Percentiles rank a stretch among this genome's conserved stretches.
These are phyloP conservation scores for Bungarus multicinctus DNA, from an alignment of 2,113 vertebrate genomes.

Conservation along the genomic window DNA sequence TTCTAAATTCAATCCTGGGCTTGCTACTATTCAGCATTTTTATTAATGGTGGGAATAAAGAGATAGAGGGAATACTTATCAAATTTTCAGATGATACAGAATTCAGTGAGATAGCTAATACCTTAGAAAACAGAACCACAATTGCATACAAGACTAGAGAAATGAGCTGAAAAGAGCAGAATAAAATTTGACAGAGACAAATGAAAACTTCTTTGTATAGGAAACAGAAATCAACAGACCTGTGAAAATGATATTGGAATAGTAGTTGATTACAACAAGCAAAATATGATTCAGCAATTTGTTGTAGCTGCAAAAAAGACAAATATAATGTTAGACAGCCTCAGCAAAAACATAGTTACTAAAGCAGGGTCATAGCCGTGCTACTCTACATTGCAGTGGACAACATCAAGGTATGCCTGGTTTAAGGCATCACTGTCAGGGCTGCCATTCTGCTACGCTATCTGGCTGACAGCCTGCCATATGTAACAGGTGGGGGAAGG, in stretches of 20 bases:
- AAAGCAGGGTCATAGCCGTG: background rate
- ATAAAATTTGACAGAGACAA: background rate
- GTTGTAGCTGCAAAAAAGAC: background rate
- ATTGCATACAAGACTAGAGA: background rate
- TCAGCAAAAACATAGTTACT: background rate
- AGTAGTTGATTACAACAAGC: background rate
- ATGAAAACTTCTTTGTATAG: background rate
- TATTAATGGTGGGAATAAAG: background rate
- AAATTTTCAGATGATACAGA: background rate
- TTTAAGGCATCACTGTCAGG: background rate
- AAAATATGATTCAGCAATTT: background rate
- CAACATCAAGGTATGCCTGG: background rate
- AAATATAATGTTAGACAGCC: background rate
- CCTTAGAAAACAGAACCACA: background rate
- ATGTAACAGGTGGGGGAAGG: background rate
- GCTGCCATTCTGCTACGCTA: background rate
- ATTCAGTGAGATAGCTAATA: background rate
- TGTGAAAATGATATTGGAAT: background rate
- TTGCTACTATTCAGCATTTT: background rate
- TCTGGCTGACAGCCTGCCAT: background rate
- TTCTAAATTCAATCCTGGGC: background rate
- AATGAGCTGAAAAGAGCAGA: background rate
- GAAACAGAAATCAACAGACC: background rate
- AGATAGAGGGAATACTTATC: background rate
- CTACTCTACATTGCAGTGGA: background rate